Evolutionary conservation across 2,888 invertebrate genomes (phyloP).

Genomic region (Stramonita haemastoma): DNA sequence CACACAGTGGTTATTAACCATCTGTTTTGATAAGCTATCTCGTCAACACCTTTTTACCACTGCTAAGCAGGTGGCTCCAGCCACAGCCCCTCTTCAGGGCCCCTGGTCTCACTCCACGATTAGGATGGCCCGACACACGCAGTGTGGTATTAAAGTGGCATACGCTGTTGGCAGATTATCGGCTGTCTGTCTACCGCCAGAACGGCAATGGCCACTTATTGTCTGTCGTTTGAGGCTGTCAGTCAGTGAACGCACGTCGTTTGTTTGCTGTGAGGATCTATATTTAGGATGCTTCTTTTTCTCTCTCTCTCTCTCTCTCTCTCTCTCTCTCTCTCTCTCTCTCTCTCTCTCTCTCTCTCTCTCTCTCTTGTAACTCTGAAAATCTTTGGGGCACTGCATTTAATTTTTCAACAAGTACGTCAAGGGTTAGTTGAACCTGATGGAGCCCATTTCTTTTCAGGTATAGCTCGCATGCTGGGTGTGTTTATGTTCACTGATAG

Average conservation of each 20-base stretch:
- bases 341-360: not conserved
- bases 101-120: not conserved
- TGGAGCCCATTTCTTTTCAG: too few relatives aligned
- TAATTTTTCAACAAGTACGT: too few relatives aligned
- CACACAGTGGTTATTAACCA: not conserved
- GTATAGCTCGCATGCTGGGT: too few relatives aligned
- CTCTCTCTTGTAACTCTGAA: not conserved
- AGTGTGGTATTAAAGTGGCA: not conserved
- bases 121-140: not conserved
- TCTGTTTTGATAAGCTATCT: constrained; percentile 1
- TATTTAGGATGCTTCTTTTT: not conserved
- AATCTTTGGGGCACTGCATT: too few relatives aligned
- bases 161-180: not conserved
- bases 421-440: too few relatives aligned
- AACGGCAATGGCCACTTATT: not conserved
- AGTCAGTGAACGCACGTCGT: not conserved
- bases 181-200: not conserved
- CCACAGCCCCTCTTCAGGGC: not conserved
- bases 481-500: too few relatives aligned
- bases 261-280: not conserved
- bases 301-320: constrained; percentile 13
- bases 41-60: not conserved
- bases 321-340: constrained; percentile 17
- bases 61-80: not conserved
- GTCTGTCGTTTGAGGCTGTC: not conserved